phyloP scores from a whole-genome alignment of 2,113 vertebrate species.

The Ammodytes dubius region DNA sequence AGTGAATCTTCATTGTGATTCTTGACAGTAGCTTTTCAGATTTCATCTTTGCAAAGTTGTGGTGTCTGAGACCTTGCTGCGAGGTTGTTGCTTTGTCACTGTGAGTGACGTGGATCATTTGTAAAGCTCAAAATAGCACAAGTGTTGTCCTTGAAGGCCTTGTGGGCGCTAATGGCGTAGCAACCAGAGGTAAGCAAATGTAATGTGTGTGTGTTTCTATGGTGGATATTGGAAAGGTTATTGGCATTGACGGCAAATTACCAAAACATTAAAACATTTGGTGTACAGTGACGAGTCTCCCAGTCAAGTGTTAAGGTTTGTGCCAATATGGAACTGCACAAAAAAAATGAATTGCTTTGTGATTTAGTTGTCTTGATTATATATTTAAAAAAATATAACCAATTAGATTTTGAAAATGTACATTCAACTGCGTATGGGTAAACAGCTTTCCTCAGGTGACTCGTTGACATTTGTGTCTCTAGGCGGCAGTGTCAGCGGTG shows the following conservation, averaged over 20 bases:
- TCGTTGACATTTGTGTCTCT: constrained; percentile 19
- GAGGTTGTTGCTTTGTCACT: constrained; percentile 54
- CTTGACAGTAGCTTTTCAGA: constrained; percentile 8
- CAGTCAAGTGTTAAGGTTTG: background rate
- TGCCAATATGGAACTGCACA: background rate
- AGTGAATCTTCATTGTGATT: constrained; percentile 3
- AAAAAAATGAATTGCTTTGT: too few relatives aligned
- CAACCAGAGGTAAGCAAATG: constrained; percentile 50
- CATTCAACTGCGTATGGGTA: background rate
- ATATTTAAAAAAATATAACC: background rate
- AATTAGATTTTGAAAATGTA: background rate
- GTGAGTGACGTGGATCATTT: constrained; percentile 50
- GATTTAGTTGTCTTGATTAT: background rate
- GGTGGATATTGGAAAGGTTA: background rate
- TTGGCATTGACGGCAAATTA: background rate
- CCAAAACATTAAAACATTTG: background rate
- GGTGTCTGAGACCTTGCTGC: constrained; percentile 31
- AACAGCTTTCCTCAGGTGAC: background rate
- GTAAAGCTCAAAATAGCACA: constrained; percentile 61
- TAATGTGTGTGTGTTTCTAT: constrained; percentile 17
- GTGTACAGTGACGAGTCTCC: background rate
- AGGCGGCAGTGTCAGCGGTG: constrained; percentile 25
- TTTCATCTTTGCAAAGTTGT: constrained; percentile 26
- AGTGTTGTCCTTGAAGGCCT: constrained; percentile 55
- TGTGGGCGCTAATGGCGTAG: constrained; percentile 51